Percentiles rank a stretch among this genome's conserved stretches.
phyloP scores from a whole-genome alignment of 2,888 invertebrate species.

The Caenorhabditis afra region DNA sequence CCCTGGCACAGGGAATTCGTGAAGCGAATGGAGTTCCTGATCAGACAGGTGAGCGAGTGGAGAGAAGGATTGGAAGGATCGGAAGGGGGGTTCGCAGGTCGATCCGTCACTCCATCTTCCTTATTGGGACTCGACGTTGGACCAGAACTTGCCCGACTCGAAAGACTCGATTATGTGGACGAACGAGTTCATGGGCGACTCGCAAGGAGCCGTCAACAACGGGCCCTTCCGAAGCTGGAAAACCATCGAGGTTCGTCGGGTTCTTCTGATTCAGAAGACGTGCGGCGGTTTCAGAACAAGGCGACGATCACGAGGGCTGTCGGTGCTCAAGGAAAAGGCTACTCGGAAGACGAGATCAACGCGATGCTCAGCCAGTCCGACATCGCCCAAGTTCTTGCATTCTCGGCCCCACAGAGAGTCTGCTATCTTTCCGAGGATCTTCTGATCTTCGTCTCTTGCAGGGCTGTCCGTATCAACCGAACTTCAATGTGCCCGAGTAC shows the following conservation, averaged over 20 bases:
- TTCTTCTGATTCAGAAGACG: neutral
- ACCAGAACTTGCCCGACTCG: slow-evolving; percentile 77
- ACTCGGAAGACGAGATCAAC: slow-evolving; percentile 69
- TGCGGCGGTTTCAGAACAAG: slow-evolving; percentile 45
- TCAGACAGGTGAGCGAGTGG: slow-evolving; percentile 53
- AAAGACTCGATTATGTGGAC: slow-evolving; percentile 70
- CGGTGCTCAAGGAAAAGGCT: slow-evolving; percentile 69
- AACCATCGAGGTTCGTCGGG: slow-evolving; percentile 65
- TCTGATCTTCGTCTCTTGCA: neutral
- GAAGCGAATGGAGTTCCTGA: slow-evolving; percentile 67
- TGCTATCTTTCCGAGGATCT: neutral
- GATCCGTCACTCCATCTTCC: slow-evolving; percentile 80
- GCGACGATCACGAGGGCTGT: slow-evolving; percentile 65
- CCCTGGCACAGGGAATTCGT: slow-evolving; percentile 67
- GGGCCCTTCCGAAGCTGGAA: slow-evolving; percentile 80
- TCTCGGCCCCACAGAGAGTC: slow-evolving; percentile 70
- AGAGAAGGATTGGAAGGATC: neutral
- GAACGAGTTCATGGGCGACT: slow-evolving; percentile 72
- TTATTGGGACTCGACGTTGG: slow-evolving; percentile 81
- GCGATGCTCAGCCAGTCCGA: slow-evolving; percentile 61
- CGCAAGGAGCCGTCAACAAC: slow-evolving; percentile 75
- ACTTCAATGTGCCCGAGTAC: slow-evolving; percentile 74
- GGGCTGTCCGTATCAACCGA: slow-evolving; percentile 64
- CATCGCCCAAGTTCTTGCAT: slow-evolving; percentile 72
- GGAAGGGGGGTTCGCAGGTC: slow-evolving; percentile 33